Base-by-base conservation (phyloP, 2,113 vertebrate genomes). In the Cacatua alba region DNA sequence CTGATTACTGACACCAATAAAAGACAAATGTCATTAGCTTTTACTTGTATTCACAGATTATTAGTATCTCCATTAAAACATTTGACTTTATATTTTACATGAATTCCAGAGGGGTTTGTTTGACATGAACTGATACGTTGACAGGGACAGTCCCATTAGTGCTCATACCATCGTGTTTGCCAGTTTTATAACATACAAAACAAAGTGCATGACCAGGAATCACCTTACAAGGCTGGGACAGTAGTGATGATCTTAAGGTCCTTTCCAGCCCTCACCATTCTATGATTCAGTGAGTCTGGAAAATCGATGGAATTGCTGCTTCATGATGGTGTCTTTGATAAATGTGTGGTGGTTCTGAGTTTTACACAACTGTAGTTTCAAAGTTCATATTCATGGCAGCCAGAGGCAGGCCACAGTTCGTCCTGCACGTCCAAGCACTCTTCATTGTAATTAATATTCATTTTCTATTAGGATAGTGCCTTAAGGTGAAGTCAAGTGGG, bases 1-100 rank as follows among this genome's bases (percentile, higher is more conserved):
- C 55, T 80, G 70, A 63, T 91, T 82, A 80, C 31, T 89, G 60
- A 78, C 88, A 93, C 77, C 52, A 85, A 37, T 79, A 79, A 87
- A 94, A 82, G 53, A 51, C 57, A 69, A 92, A 48, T 44, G 41
- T 79, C 72, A 33, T 88, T 39, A 74, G 65, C 31, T 41, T 82
- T 82, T 72, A 67, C 46, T 77, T 81, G 14, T 51, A n/a, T 48
- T 62, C 63, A 69, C 55, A 62, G n/a, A 64, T 64, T 82, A 70
- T 81, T 83, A 84, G 26, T 70, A 72, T 29, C 44, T 41, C 69
- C 55, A 16, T 86, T 74, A 64, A 86, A 82, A 48, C 8, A 9
- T 76, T 93, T 43, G 6, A 33, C 44, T 88, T 92, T 13, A 5
- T 53, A 49, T 81, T 83, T 81, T 71, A 52, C 64, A 35, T 43